Evolutionary conservation across 2,113 vertebrate species (phyloP), one percentile per base, ranked within the genome.

Genomic region (Actenoides hombroni): DNA sequence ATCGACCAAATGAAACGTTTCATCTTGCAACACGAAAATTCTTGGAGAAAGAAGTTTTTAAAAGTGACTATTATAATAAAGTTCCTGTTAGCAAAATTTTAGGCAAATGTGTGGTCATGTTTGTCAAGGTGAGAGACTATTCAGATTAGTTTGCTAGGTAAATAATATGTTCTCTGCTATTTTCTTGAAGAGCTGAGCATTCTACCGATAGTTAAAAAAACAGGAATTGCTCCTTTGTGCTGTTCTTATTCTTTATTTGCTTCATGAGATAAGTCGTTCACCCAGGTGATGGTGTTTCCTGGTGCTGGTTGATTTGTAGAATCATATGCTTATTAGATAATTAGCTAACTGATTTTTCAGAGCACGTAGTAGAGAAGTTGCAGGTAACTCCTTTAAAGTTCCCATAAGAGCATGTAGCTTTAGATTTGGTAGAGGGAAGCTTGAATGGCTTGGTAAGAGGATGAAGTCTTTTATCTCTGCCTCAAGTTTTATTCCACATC

Each of bases 21-120:
- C 99, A 99, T 96, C 98, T 99, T 13, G 99, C 99, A 79, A 99
- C 99, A 75, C 98, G 99, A 85, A 99, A 99, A 97, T 99, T 99
- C 97, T 97, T 99, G 97, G 99, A 99, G 97, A 99, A 99, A 90
- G 99, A 99, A 97, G 99, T 99, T 93, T 99, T 99, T 96, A 99
- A 99, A 97, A 99, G 99, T n/a, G 99, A 99, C 95, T 99, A 99
- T 96, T 99, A 99, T 95, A 99, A 99, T 98, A 99, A 99, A 98
- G 98, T 99, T 96, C 99, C 99, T 6, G 98, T 99, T 97, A 99
- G 97, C 98, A 99, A 99, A 98, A 99, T 99, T 96, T 97, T 99
- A 94, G 99, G 99, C 76, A 99, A 99, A 98, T 99, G 99, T 94
- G 99, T 99, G 54, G 99, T 99, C 92, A 99, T 99, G 99, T 99